Evolutionary conservation across 2,888 invertebrate species (phyloP).

Genomic region (Pimpla rufipes): DNA sequence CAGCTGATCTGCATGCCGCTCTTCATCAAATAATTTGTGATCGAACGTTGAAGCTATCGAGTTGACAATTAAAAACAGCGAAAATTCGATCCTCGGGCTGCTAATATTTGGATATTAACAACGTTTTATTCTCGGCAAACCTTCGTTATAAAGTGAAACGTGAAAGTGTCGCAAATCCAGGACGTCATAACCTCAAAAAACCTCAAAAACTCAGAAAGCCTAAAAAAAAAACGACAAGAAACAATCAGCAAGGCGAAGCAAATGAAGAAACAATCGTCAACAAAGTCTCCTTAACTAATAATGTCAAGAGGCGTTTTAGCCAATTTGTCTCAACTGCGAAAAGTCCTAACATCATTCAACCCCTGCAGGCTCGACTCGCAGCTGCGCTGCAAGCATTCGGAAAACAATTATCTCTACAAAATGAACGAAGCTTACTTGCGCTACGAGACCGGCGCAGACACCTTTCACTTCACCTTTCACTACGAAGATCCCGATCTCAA

Average conservation of each 20-base stretch:
- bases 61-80: background rate
- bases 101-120: background rate
- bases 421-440: conserved; percentile 89
- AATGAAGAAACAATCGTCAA: conserved; percentile 7
- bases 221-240: background rate
- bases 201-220: background rate
- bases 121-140: background rate
- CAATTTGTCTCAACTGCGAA: conserved; percentile 25
- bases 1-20: background rate
- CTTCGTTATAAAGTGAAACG: background rate
- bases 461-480: conserved; percentile 87
- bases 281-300: conserved; percentile 18
- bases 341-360: background rate
- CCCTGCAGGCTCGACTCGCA: conserved; percentile 17
- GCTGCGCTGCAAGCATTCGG: conserved; percentile 49
- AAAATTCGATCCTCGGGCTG: background rate
- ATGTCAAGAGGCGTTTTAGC: conserved; percentile 56
- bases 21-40: background rate
- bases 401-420: conserved; percentile 79
- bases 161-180: background rate
- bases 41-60: background rate
- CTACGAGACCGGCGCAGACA: conserved; percentile 85
- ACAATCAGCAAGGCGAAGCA: background rate
- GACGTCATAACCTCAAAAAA: conserved; percentile 3
- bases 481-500: conserved; percentile 85